Base-by-base conservation (phyloP, 2,113 vertebrate species). In the Harpagus bidentatus region DNA sequence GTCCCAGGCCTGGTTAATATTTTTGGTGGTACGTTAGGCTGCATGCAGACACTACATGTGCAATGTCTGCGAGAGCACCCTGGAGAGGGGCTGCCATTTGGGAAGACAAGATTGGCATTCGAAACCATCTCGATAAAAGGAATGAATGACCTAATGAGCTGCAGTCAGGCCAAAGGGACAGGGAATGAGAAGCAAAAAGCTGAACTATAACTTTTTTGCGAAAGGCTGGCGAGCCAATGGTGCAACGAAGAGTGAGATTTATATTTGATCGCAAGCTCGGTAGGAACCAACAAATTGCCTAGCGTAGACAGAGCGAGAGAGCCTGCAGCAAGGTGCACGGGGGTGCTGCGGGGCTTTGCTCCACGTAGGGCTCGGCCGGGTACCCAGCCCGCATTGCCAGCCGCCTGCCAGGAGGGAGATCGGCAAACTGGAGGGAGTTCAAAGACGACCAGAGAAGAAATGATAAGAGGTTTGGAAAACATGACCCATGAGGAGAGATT, bases 11-110 rank as follows among this genome's bases (percentile, higher is more conserved):
- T 53, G 50, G 66, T 4, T 42, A n/a, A 7, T 42, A 7, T 26
- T 48, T 71, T 25, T 5, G 34, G 59, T 15, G 32, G 40, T 1
- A 6, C 36, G 13, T 13, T 16, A 25, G 19, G 59, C 17, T 47
- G n/a, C 29, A 18, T 1, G 4, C 28, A 16, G 36, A 22, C 11
- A 7, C 6, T 1, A 5, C 20, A 2, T 0, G 11, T 12, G 59
- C n/a, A 25, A 16, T 0, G 26, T 10, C 70, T 59, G 50, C 0
- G 2, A 45, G 69, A 63, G 21, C 58, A 13, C 16, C 56, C 82
- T 20, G n/a, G 42, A 40, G 29, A 48, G 48, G 59, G 40, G 31
- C 58, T 65, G 82, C 56, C 20, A 3, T 14, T 1, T 2, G 20
- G 6, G 16, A 63, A 38, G 38, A 14, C 34, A 11, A 32, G 47